These are phyloP conservation scores for Miniopterus natalensis DNA, from an alignment of 2,113 vertebrate species.

Conservation along the genomic window DNA sequence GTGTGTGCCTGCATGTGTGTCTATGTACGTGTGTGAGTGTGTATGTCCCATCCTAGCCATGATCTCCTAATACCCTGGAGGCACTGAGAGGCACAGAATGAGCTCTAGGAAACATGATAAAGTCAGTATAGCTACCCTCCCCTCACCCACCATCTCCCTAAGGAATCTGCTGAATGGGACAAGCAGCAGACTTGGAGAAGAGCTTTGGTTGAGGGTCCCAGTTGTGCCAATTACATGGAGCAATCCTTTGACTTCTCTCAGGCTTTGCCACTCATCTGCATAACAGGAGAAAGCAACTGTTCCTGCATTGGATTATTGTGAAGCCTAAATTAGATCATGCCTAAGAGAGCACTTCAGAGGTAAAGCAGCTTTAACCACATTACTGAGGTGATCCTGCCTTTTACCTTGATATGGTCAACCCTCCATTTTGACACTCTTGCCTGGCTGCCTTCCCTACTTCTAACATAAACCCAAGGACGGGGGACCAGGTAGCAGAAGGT, in stretches of 20 bases:
- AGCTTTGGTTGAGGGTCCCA: background rate
- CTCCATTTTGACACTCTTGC: background rate
- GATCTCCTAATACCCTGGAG: background rate
- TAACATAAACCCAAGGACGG: background rate
- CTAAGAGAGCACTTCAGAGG: background rate
- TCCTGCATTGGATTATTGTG: background rate
- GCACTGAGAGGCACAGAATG: background rate
- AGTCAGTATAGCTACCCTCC: background rate
- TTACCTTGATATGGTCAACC: background rate
- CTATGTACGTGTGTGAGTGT: background rate
- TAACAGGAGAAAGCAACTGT: background rate
- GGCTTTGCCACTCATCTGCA: background rate
- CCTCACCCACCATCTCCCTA: background rate
- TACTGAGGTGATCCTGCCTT: background rate
- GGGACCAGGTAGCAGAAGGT: background rate
- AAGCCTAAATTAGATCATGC: background rate
- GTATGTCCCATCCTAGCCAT: background rate
- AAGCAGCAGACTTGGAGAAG: background rate
- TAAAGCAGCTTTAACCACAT: background rate
- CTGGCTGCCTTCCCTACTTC: background rate
- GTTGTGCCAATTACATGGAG: background rate
- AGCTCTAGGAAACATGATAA: background rate
- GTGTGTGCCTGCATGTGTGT: background rate
- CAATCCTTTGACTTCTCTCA: background rate
- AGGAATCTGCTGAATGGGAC: background rate